A percentile compares a stretch with the other conserved stretches of the same genome.
phyloP scores from a whole-genome alignment of 2,797 vertebrate genomes.

The Toxotes lorentzi region DNA sequence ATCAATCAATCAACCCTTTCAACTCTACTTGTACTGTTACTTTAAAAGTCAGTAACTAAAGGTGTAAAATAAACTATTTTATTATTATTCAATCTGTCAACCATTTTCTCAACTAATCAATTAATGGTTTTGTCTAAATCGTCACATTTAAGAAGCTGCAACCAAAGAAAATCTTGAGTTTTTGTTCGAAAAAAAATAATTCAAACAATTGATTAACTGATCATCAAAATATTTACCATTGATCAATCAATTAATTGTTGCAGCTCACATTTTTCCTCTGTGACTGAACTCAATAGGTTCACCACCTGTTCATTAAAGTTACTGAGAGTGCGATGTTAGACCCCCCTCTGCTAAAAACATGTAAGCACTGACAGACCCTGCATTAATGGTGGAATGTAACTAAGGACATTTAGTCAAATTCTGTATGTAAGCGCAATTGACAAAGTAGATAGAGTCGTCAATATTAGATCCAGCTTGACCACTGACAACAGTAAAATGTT shows the following conservation, averaged over 20 bases:
- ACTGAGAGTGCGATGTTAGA: not conserved
- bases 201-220: not conserved
- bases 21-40: not conserved
- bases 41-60: not conserved
- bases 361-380: not conserved
- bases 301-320: not conserved
- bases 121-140: no score
- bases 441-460: not conserved
- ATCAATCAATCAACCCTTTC: not conserved
- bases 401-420: not conserved
- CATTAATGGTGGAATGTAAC: not conserved
- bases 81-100: no score
- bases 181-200: not conserved
- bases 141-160: no score
- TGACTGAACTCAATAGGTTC: constrained; percentile 1
- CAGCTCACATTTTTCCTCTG: constrained; percentile 36
- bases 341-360: not conserved
- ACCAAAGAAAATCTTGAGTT: not conserved
- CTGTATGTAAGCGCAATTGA: not conserved
- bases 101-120: no score
- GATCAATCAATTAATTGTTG: not conserved
- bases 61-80: not conserved
- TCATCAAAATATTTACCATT: not conserved
- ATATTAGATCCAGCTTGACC: not conserved
- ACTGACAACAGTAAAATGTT: not conserved